Conservation (phyloP, 1,140 invertebrate genomes). For the Cryptotermes secundus region DNA sequence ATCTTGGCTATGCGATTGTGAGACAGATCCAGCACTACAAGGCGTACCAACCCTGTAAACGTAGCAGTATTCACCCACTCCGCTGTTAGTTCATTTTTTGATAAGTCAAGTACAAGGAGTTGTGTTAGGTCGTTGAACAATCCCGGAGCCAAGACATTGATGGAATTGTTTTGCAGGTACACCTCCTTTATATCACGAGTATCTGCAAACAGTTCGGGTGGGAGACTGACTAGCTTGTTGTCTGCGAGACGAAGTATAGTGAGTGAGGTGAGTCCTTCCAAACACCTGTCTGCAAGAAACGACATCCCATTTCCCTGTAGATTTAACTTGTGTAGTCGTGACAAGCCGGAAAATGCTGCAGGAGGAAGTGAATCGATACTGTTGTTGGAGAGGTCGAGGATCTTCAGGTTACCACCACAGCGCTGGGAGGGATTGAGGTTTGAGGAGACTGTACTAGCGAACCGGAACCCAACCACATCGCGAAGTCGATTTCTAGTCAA, state of each 20-base stretch:
- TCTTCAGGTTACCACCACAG: constrained; percentile 69
- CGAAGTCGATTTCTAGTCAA: constrained; percentile 78
- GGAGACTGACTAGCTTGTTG: constrained; percentile 78
- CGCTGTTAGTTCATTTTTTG: constrained; percentile 79
- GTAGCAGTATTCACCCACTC: constrained; percentile 87
- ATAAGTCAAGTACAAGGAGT: constrained; percentile 78
- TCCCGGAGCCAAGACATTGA: constrained; percentile 81
- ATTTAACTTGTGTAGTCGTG: constrained; percentile 62
- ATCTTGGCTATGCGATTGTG: constrained; percentile 77
- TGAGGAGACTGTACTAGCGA: constrained; percentile 58
- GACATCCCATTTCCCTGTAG: constrained; percentile 69
- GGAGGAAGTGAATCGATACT: constrained; percentile 76
- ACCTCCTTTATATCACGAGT: constrained; percentile 78
- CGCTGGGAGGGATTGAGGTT: constrained; percentile 57
- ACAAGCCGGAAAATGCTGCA: constrained; percentile 70
- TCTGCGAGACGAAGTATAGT: constrained; percentile 75
- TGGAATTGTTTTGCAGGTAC: constrained; percentile 82
- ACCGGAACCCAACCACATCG: constrained; percentile 74
- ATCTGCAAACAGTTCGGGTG: constrained; percentile 79
- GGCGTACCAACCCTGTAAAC: constrained; percentile 75
- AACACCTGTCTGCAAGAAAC: constrained; percentile 75
- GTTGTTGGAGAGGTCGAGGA: constrained; percentile 80
- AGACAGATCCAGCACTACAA: constrained; percentile 79
- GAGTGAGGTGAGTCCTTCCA: constrained; percentile 75
- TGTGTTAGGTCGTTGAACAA: constrained; percentile 80